Conservation (phyloP, 2,797 vertebrate genomes). For the Falco peregrinus region DNA sequence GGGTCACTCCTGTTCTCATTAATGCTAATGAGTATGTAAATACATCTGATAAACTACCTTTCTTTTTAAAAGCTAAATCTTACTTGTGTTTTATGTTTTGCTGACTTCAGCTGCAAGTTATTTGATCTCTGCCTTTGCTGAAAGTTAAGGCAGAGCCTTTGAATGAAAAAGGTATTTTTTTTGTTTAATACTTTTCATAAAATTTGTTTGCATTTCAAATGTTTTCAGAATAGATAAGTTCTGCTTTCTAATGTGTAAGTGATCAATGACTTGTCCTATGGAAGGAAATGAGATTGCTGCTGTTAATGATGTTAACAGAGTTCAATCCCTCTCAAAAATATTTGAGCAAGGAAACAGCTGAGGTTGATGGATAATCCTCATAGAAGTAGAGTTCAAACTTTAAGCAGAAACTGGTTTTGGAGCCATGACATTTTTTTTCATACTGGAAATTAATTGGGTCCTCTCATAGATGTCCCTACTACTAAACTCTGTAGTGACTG, state of each 20-base stretch:
- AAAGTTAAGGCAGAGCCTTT: background rate
- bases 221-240: background rate
- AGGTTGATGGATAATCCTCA: background rate
- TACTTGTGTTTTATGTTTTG: background rate
- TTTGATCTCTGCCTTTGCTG: background rate
- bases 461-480: background rate
- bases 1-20: background rate
- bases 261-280: background rate
- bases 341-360: background rate
- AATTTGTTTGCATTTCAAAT: background rate
- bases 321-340: background rate
- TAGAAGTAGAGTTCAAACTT: background rate
- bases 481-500: background rate
- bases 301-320: background rate
- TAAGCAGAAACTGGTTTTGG: background rate
- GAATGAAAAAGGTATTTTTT: background rate
- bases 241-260: background rate
- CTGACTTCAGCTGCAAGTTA: background rate
- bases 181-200: background rate
- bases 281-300: background rate
- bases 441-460: background rate
- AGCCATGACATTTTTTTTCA: background rate
- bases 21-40: background rate
- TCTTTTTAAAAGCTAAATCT: background rate
- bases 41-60: background rate